Percentiles rank a stretch among this genome's conserved stretches.
These are phyloP conservation scores for Neodiprion virginianus DNA, from an alignment of 1,140 invertebrate species.

Conservation along the genomic window DNA sequence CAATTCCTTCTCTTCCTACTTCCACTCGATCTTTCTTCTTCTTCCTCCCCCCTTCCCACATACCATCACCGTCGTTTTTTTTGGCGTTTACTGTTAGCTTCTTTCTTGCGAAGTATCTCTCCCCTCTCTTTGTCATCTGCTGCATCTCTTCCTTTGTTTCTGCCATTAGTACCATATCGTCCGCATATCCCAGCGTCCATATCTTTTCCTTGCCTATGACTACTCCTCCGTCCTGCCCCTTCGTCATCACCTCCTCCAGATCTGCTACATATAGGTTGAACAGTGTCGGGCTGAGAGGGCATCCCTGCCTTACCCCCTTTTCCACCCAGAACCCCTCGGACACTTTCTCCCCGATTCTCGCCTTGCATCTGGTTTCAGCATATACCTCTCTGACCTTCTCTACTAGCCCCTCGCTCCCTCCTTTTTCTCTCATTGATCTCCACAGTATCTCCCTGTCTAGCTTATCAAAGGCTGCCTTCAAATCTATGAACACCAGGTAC, in stretches of 20 bases:
- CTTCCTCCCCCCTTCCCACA: slow-evolving; percentile 8
- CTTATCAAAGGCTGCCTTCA: neutral
- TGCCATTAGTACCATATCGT: slow-evolving; percentile 9
- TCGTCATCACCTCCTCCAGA: slow-evolving; percentile 10
- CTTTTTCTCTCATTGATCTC: neutral
- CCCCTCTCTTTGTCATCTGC: slow-evolving; percentile 17
- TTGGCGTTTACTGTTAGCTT: slow-evolving; percentile 17
- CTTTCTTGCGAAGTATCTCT: slow-evolving; percentile 19
- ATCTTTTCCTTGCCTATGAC: slow-evolving; percentile 12
- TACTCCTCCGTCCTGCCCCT: neutral
- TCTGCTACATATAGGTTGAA: slow-evolving; percentile 24
- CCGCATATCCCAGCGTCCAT: slow-evolving; percentile 15
- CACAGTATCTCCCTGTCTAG: slow-evolving; percentile 6
- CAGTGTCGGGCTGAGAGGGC: slow-evolving; percentile 20
- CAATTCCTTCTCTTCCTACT: slow-evolving; percentile 6
- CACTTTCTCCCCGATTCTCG: slow-evolving; percentile 14
- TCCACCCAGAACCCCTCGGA: slow-evolving; percentile 20
- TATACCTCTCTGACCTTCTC: slow-evolving; percentile 16
- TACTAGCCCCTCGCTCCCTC: neutral
- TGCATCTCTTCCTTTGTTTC: slow-evolving; percentile 15
- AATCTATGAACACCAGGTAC: neutral
- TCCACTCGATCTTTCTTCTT: slow-evolving; percentile 13
- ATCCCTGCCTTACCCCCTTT: slow-evolving; percentile 26
- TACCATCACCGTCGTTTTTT: slow-evolving; percentile 27
- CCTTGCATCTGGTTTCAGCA: slow-evolving; percentile 1